phyloP scores from a whole-genome alignment of 2,113 vertebrate genomes.

The Mirza zaza region DNA sequence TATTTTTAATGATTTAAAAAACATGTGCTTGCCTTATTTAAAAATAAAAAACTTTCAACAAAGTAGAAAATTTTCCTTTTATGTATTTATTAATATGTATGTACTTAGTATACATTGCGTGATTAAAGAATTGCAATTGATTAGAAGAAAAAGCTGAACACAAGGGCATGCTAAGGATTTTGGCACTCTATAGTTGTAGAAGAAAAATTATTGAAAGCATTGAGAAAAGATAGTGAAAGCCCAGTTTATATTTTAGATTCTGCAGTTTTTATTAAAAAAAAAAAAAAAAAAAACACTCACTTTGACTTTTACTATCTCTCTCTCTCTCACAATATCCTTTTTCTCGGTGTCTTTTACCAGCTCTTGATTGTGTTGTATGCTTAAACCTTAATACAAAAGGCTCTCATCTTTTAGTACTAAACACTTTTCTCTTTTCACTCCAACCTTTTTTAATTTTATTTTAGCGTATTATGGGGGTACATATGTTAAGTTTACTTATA shows the following conservation, averaged over 20 bases:
- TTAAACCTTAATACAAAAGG: neutral
- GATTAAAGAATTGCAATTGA: neutral
- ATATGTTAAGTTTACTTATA: no score
- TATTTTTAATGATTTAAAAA: neutral
- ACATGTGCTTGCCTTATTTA: neutral
- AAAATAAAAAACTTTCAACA: neutral
- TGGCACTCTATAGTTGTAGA: neutral
- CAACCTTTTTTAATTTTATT: neutral
- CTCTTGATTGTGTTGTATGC: neutral
- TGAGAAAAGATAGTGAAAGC: neutral
- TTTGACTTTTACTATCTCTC: neutral
- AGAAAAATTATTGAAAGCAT: neutral
- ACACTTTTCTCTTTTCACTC: neutral
- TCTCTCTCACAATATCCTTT: neutral
- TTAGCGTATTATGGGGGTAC: no score
- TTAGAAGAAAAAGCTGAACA: neutral
- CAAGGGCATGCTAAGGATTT: neutral
- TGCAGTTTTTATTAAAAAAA: neutral
- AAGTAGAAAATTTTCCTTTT: neutral
- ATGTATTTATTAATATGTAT: no score
- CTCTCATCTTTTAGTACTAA: neutral
- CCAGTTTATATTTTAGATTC: neutral
- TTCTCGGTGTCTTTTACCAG: neutral
- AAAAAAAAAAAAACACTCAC: no score
- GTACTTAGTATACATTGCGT: neutral